These are phyloP conservation scores for Hymenochirus boettgeri DNA, from an alignment of 2,113 vertebrate genomes.

Conservation along the genomic window DNA sequence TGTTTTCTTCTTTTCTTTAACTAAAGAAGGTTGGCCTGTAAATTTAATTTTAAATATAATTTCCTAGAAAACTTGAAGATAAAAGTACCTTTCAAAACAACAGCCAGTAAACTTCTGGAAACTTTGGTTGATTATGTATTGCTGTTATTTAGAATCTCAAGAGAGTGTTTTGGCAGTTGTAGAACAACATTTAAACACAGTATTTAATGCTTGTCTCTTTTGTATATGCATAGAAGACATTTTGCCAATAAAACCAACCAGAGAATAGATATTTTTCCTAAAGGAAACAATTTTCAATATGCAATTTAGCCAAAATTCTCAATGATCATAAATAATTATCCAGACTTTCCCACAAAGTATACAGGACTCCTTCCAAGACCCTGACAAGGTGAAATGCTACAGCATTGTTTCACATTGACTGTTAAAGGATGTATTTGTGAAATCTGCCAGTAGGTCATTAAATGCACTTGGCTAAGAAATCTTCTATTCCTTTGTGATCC, in stretches of 20 bases:
- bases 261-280: slow-evolving; percentile 12
- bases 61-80: slow-evolving; percentile 16
- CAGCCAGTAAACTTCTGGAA: slow-evolving; percentile 10
- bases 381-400: slow-evolving; percentile 34
- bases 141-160: slow-evolving; percentile 6
- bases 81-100: slow-evolving; percentile 1
- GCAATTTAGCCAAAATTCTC: slow-evolving; percentile 36
- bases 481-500: background rate
- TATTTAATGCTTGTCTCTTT: slow-evolving; percentile 40
- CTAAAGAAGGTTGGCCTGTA: slow-evolving; percentile 19
- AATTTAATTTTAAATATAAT: slow-evolving; percentile 31
- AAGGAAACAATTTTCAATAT: slow-evolving; percentile 33
- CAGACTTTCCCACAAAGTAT: slow-evolving; percentile 13
- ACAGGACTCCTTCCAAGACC: slow-evolving; percentile 22
- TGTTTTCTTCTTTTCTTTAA: slow-evolving; percentile 38
- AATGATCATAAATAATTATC: slow-evolving; percentile 36
- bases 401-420: background rate
- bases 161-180: slow-evolving; percentile 18
- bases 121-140: slow-evolving; percentile 2
- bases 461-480: background rate
- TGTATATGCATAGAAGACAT: slow-evolving; percentile 31
- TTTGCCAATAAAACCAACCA: slow-evolving; percentile 34
- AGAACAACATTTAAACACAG: background rate
- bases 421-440: background rate
- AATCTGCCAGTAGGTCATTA: background rate